Base-by-base conservation (phyloP, 2,113 vertebrate species). In the Chloroceryle aenea region DNA sequence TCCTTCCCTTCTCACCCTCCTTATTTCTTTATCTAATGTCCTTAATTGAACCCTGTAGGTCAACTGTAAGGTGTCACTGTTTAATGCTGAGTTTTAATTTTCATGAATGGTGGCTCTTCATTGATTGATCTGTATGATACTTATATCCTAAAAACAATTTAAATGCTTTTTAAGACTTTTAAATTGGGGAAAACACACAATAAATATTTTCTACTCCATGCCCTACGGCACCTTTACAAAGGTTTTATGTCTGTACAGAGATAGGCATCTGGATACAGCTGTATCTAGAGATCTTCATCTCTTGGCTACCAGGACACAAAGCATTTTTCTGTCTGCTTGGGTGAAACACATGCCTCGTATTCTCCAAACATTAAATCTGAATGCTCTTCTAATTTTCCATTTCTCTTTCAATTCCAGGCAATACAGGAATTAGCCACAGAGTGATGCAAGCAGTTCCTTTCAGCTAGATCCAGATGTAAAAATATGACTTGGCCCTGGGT, bases 121-220 rank as follows among this genome's bases (percentile, higher is more conserved):
- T 7, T 61, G 18, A 66, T 83, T 58, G 80, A 55, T 80, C 27
- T 73, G 7, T 20, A 9, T 43, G 22, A 77, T 72, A 53, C 4
- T 4, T 55, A 4, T 5, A 6, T 75, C 40, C 77, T 90, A 22
- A 82, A 85, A 90, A 3, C 19, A 69, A 22, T 36, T 78, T 32
- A 23, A 36, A 62, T 73, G 40, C 18, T 47, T 93, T 89, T 55
- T 67, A 50, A 75, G 78, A 47, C 15, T 74, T 93, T 12, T 5
- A 50, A 12, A 34, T 1, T 42, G 45, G 3, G 5, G 1, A 34
- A 62, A 2, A 1, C 0, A 6, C 9, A 27, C 7, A 12, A 74
- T 9, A 82, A 61, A 8, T 53, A 36, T 9, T 21, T 79, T 93
- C 21, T 16, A 55, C 8, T 68, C 40, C 47, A 17, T 68, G 19